Conservation (phyloP, 2,113 vertebrate genomes). For the Ursus arctos region DNA sequence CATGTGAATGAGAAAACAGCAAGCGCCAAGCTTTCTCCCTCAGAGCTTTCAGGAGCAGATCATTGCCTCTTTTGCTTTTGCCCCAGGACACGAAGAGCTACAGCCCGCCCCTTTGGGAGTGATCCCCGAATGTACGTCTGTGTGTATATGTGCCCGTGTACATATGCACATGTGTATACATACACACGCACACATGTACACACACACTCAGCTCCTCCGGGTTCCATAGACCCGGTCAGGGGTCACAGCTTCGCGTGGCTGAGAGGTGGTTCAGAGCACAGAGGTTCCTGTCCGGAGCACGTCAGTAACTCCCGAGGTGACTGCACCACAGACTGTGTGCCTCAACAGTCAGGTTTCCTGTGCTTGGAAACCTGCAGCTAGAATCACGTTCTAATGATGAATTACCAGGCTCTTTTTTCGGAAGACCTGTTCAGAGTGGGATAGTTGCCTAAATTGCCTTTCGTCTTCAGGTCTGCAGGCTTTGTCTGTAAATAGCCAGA, state of each 20-base stretch:
- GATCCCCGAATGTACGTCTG: not conserved
- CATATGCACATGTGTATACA: accelerated
- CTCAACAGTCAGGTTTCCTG: not conserved
- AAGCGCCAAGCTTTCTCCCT: not conserved
- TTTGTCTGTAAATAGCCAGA: not conserved
- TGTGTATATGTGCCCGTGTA: no score
- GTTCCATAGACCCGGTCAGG: not conserved
- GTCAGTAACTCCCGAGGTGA: not conserved
- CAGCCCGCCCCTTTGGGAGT: not conserved
- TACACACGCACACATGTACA: no score
- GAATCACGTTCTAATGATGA: conserved; percentile 1
- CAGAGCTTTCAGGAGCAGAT: conserved; percentile 27
- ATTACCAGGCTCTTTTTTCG: not conserved
- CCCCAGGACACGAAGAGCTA: not conserved
- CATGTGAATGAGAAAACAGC: conserved; percentile 92
- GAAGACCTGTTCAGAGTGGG: conserved; percentile 41
- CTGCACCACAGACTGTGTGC: not conserved
- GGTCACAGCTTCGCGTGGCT: not conserved
- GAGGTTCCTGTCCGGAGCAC: not conserved
- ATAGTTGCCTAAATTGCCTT: conserved; percentile 1
- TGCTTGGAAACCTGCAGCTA: not conserved
- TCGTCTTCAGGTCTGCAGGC: not conserved
- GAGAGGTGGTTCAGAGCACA: not conserved
- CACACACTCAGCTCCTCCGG: not conserved
- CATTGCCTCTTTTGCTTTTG: not conserved